These are phyloP conservation scores for Dicyrtoma fusca DNA, from an alignment of 2,888 invertebrate species.

Conservation along the genomic window DNA sequence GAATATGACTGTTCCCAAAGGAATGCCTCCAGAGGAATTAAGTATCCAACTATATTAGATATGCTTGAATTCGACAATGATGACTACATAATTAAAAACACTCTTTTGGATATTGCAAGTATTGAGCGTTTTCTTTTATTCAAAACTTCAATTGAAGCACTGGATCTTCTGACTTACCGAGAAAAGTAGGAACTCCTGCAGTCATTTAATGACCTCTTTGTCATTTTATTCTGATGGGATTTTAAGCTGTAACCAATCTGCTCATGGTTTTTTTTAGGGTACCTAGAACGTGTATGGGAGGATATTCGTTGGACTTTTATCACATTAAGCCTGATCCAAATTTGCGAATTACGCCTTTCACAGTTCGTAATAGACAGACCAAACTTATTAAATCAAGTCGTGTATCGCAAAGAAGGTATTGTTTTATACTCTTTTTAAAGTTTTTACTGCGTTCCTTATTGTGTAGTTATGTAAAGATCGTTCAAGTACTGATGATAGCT, in stretches of 20 bases:
- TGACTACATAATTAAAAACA: conserved; percentile 80
- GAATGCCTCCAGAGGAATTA: conserved; percentile 16
- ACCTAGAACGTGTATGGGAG: conserved; percentile 36
- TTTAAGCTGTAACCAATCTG: no score
- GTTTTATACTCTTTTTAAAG: not conserved
- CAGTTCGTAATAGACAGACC: not conserved
- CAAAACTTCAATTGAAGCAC: conserved; percentile 70
- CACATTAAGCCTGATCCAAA: conserved; percentile 49
- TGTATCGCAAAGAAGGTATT: conserved; percentile 35
- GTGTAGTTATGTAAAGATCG: not conserved
- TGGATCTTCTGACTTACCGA: conserved; percentile 68
- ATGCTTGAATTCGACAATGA: conserved; percentile 68
- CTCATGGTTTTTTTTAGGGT: conserved; percentile 20
- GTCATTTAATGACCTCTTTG: no score
- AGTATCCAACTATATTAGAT: conserved; percentile 66
- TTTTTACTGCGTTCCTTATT: conserved; percentile 7
- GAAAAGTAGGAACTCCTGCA: conserved; percentile 11
- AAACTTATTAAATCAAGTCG: conserved; percentile 36
- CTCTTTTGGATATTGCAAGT: conserved; percentile 75
- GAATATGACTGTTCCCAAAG: conserved; percentile 32
- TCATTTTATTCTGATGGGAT: no score
- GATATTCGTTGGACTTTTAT: conserved; percentile 49
- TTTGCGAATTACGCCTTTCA: conserved; percentile 35
- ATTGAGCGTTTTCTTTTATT: conserved; percentile 80
- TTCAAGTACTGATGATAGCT: not conserved